These are phyloP conservation scores for Gymnodraco acuticeps DNA, from an alignment of 2,797 vertebrate genomes.

Conservation along the genomic window DNA sequence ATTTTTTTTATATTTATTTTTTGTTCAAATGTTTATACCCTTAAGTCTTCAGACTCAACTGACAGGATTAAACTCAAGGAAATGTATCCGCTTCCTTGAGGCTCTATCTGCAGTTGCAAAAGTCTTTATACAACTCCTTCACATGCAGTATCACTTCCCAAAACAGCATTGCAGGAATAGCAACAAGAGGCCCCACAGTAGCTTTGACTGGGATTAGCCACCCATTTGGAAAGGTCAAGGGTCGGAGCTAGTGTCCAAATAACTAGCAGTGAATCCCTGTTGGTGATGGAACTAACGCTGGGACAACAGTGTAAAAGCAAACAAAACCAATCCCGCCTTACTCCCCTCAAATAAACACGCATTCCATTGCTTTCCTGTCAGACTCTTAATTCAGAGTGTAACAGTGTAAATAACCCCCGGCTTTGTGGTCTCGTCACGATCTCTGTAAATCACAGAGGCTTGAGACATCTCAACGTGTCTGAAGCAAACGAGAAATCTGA, in stretches of 20 bases:
- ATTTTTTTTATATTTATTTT: no score
- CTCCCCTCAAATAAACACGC: slow-evolving; percentile 77
- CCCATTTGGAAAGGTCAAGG: slow-evolving; percentile 78
- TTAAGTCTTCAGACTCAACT: not conserved
- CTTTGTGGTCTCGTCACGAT: slow-evolving; percentile 54
- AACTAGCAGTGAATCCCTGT: slow-evolving; percentile 76
- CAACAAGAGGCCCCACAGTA: slow-evolving; percentile 63
- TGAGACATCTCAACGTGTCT: slow-evolving; percentile 19
- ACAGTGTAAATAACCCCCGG: slow-evolving; percentile 61
- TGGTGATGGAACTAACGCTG: slow-evolving; percentile 73
- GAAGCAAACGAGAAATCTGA: slow-evolving; percentile 50
- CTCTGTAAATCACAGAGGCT: slow-evolving; percentile 70
- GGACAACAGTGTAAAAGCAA: slow-evolving; percentile 77
- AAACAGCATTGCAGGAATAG: slow-evolving; percentile 22
- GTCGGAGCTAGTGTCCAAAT: slow-evolving; percentile 80
- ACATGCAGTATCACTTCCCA: not conserved
- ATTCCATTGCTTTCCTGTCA: slow-evolving; percentile 56
- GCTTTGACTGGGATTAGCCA: slow-evolving; percentile 70
- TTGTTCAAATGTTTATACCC: no score
- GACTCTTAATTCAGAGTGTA: slow-evolving; percentile 43
- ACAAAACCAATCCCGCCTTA: slow-evolving; percentile 61
- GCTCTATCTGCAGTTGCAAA: slow-evolving; percentile 4
- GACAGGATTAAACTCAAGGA: not conserved
- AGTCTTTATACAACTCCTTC: no score
- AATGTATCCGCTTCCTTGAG: not conserved